These are phyloP conservation scores for Drosophila serrata DNA, from an alignment of 1,140 invertebrate species.

Conservation along the genomic window DNA sequence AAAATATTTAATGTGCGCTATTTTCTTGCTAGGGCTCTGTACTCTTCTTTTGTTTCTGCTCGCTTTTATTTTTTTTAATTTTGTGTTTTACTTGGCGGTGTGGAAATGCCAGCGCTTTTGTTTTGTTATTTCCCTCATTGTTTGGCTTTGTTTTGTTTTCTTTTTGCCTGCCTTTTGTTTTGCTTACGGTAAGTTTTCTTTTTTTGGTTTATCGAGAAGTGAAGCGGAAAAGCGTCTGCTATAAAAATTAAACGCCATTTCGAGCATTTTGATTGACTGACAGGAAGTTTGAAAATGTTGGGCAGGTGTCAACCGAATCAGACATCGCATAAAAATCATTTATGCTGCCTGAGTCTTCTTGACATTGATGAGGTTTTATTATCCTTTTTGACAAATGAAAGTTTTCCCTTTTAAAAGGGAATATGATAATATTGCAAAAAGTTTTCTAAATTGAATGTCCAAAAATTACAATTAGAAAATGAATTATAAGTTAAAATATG, in stretches of 20 bases:
- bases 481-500: background rate
- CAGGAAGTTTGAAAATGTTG: slow-evolving; percentile 55
- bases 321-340: slow-evolving; percentile 32
- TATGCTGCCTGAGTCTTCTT: slow-evolving; percentile 5
- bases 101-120: slow-evolving; percentile 66
- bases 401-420: background rate
- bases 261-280: slow-evolving; percentile 72
- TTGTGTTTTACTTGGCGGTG: slow-evolving; percentile 57
- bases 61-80: slow-evolving; percentile 25
- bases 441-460: background rate
- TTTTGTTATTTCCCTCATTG: slow-evolving; percentile 50
- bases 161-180: slow-evolving; percentile 44
- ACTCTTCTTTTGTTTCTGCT: slow-evolving; percentile 4
- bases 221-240: slow-evolving; percentile 53
- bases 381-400: background rate
- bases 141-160: slow-evolving; percentile 64
- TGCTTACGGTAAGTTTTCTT: slow-evolving; percentile 19
- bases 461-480: background rate
- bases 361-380: slow-evolving; percentile 31
- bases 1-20: slow-evolving; percentile 51
- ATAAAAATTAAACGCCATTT: slow-evolving; percentile 78
- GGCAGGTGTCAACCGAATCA: slow-evolving; percentile 63
- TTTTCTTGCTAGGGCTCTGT: slow-evolving; percentile 29
- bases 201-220: slow-evolving; percentile 25
- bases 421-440: background rate